Base-by-base conservation (phyloP, 92 coral and sea anemone species). In the Porites lobata region DNA sequence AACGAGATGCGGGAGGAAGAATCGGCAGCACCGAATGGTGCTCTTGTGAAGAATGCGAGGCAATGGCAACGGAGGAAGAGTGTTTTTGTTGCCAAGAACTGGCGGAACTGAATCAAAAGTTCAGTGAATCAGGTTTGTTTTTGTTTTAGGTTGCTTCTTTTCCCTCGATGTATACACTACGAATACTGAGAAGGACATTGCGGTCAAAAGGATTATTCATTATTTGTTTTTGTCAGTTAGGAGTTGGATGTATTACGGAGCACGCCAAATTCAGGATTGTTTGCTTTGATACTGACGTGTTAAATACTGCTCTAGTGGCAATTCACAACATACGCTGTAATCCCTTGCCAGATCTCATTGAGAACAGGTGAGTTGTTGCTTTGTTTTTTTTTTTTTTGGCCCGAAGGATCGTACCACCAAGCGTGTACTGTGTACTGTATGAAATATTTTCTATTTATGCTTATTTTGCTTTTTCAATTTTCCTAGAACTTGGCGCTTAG, bases 251-350 rank as follows among this genome's bases (percentile, higher is more conserved):
- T 54, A 54, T 54, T 54, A 85, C 93, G 6, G 69, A 63, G 17
- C 93, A 85, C 10, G 58, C 65, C 22, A 86, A 76, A 32, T 86
- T 90, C 20, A 72, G 26, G 38, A 64, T 87, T 51, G 90, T 86
- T 26, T 86, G 94, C 54, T 65, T 86, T 9, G 82, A 90, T 70
- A 80, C 82, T 4, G 94, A 80, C 68, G 91, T 90, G 61, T 86
- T 90, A 10, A 52, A 79, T 84, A 90, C 93, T 70, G 82, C 93
- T 6, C 78, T 90, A 22, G 93, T 86, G 8, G 73, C 77, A 13
- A 69, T 73, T 59, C 90, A 79, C 73, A 86, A 90, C 79, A 7
- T 75, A 86, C 85, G 86, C 66, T 76, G 88, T 62, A 72, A 88
- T 81, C 76, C 66, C 58, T 73, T 86, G 47, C 90, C 93, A 18